Base-by-base conservation (phyloP, 1,140 invertebrate species). In the Drosophila pruinosa region DNA sequence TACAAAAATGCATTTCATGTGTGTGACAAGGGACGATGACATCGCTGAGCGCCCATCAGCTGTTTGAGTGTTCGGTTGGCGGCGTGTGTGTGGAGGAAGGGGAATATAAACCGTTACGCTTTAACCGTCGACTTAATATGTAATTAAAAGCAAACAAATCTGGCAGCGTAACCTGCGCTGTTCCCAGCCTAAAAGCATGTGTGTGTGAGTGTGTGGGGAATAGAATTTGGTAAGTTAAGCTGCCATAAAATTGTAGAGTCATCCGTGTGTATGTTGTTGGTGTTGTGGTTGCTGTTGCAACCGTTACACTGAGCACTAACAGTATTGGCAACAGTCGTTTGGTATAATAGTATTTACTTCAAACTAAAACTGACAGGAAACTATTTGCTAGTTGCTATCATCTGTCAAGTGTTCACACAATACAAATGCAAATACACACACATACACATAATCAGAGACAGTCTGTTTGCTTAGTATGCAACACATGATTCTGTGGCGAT, bases 141-240 rank as follows among this genome's bases (percentile, higher is more conserved):
- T 53, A 83, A 82, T 82, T 85, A 80, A 85, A 86, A 77, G 58
- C 73, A 63, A 86, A 85, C 81, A 85, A 85, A 86, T 81, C 61
- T 72, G 31, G 7, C 34, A 36, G 52, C 36, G 15, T 26, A 28
- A 12, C 15, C 24, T 2, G 6, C 3, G 2, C 12, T 43, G 28
- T 65, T 73, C 54, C 61, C 26, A 50, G 47, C 50, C 53, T 50
- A 50, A 24, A 19, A 22, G 41, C 21, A 24, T 36, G 48, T 41
- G 26, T 52, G 56, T 62, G 24, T 36, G 56, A 14, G 39, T 31
- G 56, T 45, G 39, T 41, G 34, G 28, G 45, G 31, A 43, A 57
- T 47, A 82, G 58, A 73, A 78, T 82, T 78, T 57, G 63, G 73
- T 17, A 67, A 53, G 43, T 43, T 48, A 21, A 31, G 21, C 43